These are phyloP conservation scores for Ligdia adustata DNA, from an alignment of 2,888 invertebrate species.

Conservation along the genomic window DNA sequence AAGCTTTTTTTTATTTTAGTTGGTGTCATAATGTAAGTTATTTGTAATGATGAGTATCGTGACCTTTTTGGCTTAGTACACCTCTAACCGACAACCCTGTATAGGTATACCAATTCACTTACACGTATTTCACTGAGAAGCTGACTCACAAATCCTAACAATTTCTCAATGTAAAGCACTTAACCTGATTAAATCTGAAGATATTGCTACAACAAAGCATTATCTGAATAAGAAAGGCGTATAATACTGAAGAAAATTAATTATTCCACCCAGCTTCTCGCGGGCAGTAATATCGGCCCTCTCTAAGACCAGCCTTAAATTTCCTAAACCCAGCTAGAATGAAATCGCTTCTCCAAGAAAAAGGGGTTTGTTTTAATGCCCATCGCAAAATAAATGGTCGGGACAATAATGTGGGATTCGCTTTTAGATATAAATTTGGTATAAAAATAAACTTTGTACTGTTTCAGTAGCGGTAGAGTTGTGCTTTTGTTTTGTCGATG, in stretches of 20 bases:
- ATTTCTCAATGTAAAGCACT: slow-evolving; percentile 15
- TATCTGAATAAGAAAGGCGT: slow-evolving; percentile 68
- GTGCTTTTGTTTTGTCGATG: slow-evolving; percentile 31
- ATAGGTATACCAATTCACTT: too few relatives aligned
- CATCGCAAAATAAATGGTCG: slow-evolving; percentile 81
- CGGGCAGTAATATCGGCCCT: slow-evolving; percentile 62
- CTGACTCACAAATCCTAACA: slow-evolving; percentile 6
- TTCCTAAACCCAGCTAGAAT: slow-evolving; percentile 83
- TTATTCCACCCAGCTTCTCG: slow-evolving; percentile 66
- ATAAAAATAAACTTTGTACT: slow-evolving; percentile 71
- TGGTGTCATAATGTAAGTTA: too few relatives aligned
- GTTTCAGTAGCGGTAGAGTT: slow-evolving; percentile 51
- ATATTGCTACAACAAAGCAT: slow-evolving; percentile 58
- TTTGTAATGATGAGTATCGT: too few relatives aligned
- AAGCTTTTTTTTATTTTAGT: too few relatives aligned
- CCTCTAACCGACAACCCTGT: too few relatives aligned
- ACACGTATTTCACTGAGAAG: too few relatives aligned
- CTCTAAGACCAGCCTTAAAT: slow-evolving; percentile 75
- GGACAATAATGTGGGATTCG: slow-evolving; percentile 83
- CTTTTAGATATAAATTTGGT: slow-evolving; percentile 79
- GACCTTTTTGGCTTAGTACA: too few relatives aligned
- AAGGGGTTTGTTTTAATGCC: slow-evolving; percentile 83
- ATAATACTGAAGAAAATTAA: slow-evolving; percentile 80
- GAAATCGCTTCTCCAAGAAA: slow-evolving; percentile 77
- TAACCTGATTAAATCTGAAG: slow-evolving; percentile 26